Conservation (phyloP, 2,888 invertebrate genomes). For the Steinernema scapterisci region DNA sequence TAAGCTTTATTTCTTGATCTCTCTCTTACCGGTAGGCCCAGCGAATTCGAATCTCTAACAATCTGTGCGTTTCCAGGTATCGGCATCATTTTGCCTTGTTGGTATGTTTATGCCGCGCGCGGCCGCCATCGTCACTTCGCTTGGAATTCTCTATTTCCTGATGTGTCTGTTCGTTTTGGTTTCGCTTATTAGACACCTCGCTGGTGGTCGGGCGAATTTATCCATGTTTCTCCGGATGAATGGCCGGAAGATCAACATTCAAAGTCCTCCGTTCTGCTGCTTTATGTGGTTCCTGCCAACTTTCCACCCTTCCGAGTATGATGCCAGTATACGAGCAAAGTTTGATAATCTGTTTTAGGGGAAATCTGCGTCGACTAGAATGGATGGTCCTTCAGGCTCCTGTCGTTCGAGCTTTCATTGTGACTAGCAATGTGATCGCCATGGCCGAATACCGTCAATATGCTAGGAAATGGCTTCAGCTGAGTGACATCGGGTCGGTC, state of each 20-base stretch:
- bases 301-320: slow-evolving; percentile 52
- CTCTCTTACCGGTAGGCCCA: slow-evolving; percentile 55
- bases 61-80: slow-evolving; percentile 48
- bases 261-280: slow-evolving; percentile 64
- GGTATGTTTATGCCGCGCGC: slow-evolving; percentile 63
- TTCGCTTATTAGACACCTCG: slow-evolving; percentile 55
- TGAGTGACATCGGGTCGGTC: slow-evolving; percentile 61
- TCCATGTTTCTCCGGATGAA: slow-evolving; percentile 44
- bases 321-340: neutral
- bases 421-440: slow-evolving; percentile 58
- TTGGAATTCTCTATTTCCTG: slow-evolving; percentile 64
- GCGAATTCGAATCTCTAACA: neutral
- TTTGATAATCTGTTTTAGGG: slow-evolving; percentile 38
- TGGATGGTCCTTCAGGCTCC: slow-evolving; percentile 65
- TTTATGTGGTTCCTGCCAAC: slow-evolving; percentile 54
- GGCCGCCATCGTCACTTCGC: slow-evolving; percentile 56
- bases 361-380: slow-evolving; percentile 61
- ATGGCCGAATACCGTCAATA: slow-evolving; percentile 45
- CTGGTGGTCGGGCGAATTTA: slow-evolving; percentile 40
- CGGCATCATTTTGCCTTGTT: slow-evolving; percentile 56
- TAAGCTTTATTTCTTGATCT: slow-evolving; percentile 63
- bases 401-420: slow-evolving; percentile 61
- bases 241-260: slow-evolving; percentile 55
- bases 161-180: slow-evolving; percentile 64
- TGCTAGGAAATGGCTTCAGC: slow-evolving; percentile 50